phyloP scores from a whole-genome alignment of 2,888 invertebrate genomes.

The Tinea pellionella region DNA sequence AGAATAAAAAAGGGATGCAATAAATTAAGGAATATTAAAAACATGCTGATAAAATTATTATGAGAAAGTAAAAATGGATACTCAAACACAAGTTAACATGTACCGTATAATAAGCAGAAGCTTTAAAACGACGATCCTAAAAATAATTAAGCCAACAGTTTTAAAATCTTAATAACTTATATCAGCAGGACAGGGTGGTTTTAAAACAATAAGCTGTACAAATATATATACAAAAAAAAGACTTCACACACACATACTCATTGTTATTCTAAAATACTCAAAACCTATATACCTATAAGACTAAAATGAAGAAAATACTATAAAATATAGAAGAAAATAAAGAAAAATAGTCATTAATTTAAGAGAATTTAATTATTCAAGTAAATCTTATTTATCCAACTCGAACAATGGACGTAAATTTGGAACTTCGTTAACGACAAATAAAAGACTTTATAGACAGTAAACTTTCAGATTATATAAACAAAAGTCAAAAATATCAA shows the following conservation, averaged over 20 bases:
- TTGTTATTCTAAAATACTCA: neutral
- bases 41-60: neutral
- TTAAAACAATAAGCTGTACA: constrained; percentile 19
- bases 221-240: neutral
- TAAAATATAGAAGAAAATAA: neutral
- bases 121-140: constrained; percentile 6
- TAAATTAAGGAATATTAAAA: neutral
- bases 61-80: neutral
- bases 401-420: neutral
- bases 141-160: constrained; percentile 1
- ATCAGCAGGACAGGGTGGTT: constrained; percentile 41
- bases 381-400: neutral
- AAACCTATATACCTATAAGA: neutral
- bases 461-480: neutral
- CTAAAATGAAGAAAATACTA: neutral
- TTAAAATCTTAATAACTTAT: neutral
- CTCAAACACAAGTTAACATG: neutral
- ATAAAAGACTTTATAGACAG: neutral
- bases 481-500: neutral
- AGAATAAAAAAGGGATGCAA: neutral
- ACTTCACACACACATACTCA: neutral
- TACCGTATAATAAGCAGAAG: constrained; percentile 3
- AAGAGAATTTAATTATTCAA: neutral
- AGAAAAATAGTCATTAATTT: neutral
- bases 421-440: constrained; percentile 3